Percentiles rank a stretch among this genome's conserved stretches.
These are phyloP conservation scores for Fulmarus glacialis DNA, from an alignment of 2,113 vertebrate species.

Conservation along the genomic window DNA sequence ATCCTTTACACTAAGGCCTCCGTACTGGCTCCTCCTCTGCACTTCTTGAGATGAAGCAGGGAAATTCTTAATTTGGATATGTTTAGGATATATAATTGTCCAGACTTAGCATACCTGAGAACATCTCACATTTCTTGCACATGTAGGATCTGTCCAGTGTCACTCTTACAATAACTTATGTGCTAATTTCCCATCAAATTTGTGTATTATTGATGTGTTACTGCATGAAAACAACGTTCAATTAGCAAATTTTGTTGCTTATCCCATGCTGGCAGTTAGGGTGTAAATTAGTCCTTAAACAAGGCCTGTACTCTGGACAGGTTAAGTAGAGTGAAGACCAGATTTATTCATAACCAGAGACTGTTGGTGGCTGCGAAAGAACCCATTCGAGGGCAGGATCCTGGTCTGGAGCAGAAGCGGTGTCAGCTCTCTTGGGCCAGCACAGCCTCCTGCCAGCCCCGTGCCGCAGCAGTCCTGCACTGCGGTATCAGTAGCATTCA, in stretches of 20 bases:
- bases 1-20: neutral
- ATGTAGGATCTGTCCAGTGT: neutral
- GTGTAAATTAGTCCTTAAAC: neutral
- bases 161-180: neutral
- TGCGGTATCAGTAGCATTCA: accelerated
- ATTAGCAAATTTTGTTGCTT: neutral
- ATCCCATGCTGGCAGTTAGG: neutral
- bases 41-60: neutral
- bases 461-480: neutral
- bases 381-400: neutral
- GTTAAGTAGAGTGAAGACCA: neutral
- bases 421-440: neutral
- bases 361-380: neutral
- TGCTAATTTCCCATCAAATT: neutral
- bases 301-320: neutral
- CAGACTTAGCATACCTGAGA: neutral
- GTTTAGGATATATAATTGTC: neutral
- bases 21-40: neutral
- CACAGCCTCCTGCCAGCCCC: neutral
- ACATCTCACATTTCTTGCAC: neutral
- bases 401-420: neutral
- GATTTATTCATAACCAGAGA: neutral
- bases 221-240: neutral
- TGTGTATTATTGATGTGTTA: neutral
- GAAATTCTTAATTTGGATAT: neutral